A percentile compares a stretch with the other conserved stretches of the same genome.
phyloP scores from a whole-genome alignment of 2,888 invertebrate genomes.

The Bimastos eiseni region DNA sequence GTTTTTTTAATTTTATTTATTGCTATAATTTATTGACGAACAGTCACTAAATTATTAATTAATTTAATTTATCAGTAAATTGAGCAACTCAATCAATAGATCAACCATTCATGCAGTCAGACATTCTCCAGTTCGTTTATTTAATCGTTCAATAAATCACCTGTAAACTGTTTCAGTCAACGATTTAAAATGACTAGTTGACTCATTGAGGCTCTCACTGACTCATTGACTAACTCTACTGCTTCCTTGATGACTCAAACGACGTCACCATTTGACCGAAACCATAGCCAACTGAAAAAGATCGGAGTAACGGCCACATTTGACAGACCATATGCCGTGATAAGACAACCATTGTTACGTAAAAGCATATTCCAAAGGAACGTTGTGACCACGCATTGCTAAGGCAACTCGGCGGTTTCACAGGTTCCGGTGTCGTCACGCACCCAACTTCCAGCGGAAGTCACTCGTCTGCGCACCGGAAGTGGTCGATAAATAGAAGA shows the following conservation, averaged over 20 bases:
- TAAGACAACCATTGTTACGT: neutral
- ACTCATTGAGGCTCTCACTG: neutral
- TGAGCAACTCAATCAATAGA: neutral
- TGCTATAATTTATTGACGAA: too few species aligned
- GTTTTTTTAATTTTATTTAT: too few species aligned
- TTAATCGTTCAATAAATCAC: neutral
- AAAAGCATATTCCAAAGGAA: neutral
- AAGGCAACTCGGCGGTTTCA: too few species aligned
- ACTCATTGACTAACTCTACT: neutral
- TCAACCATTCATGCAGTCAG: neutral
- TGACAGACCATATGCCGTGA: neutral
- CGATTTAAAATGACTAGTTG: neutral
- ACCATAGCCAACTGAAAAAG: neutral
- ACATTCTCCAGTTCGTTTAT: neutral
- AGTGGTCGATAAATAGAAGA: slow-evolving; percentile 1
- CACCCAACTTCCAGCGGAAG: slow-evolving; percentile 5
- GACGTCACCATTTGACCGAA: neutral
- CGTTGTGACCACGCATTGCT: neutral
- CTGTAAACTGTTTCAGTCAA: neutral
- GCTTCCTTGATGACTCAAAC: neutral
- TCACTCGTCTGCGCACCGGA: neutral
- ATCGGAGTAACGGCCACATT: neutral
- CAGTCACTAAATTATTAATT: neutral
- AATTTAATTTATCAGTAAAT: neutral
- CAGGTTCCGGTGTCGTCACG: neutral